These are phyloP conservation scores for Diachasma alloeum DNA, from an alignment of 1,140 invertebrate species.

Conservation along the genomic window DNA sequence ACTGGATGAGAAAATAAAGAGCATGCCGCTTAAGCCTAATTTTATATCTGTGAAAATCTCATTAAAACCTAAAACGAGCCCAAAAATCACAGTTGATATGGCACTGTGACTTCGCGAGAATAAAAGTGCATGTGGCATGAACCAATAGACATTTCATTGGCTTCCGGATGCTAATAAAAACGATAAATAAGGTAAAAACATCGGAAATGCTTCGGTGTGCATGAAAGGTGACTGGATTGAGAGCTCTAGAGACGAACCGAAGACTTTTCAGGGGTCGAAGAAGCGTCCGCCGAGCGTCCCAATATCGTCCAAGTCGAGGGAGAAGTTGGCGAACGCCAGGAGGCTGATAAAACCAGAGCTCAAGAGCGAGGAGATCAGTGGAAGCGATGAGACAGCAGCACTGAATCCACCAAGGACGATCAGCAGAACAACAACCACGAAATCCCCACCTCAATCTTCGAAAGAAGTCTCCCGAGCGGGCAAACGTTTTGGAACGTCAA, in stretches of 20 bases:
- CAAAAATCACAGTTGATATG: constrained; percentile 18
- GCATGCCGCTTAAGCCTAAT: constrained; percentile 19
- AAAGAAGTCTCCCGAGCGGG: constrained; percentile 2
- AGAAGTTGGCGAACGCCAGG: constrained; percentile 57
- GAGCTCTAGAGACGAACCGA: constrained; percentile 35
- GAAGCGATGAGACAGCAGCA: background rate
- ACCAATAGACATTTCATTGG: background rate
- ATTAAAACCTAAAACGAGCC: background rate
- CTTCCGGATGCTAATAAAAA: background rate
- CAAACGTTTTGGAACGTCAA: constrained; percentile 18
- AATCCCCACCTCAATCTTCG: constrained; percentile 18
- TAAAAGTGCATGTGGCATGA: constrained; percentile 16
- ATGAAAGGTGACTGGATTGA: constrained; percentile 7
- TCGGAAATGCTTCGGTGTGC: background rate
- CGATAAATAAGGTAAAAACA: background rate
- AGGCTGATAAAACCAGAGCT: constrained; percentile 57
- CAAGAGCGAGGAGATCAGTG: constrained; percentile 45
- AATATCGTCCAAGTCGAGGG: constrained; percentile 52
- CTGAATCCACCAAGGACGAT: constrained; percentile 25
- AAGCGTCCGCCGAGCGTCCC: constrained; percentile 39
- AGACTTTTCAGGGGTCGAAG: constrained; percentile 58
- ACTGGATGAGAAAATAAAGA: background rate
- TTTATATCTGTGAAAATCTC: background rate
- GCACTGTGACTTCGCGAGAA: constrained; percentile 11
- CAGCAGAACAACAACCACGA: constrained; percentile 25